Evolutionary conservation across 2,113 vertebrate genomes (phyloP).

Genomic region (Oreotrochilus melanogaster): DNA sequence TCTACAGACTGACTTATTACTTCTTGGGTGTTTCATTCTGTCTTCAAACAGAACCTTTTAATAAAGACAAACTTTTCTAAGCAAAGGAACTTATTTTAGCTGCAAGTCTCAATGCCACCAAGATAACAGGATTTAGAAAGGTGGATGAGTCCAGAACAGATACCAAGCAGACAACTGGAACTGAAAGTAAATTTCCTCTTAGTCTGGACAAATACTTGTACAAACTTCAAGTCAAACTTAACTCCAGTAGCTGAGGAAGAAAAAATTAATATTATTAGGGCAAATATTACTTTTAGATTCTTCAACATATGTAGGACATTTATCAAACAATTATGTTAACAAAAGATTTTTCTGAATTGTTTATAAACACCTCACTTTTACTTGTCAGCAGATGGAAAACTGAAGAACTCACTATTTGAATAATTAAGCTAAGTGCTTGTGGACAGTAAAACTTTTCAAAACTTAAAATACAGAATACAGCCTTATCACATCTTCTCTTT

Average conservation of each 20-base stretch:
- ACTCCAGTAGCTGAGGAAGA: conserved; percentile 60
- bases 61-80: background rate
- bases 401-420: background rate
- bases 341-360: background rate
- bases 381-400: background rate
- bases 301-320: background rate
- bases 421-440: background rate
- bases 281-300: background rate
- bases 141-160: background rate
- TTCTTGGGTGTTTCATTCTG: background rate
- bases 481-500: background rate
- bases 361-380: background rate
- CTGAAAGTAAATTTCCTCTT: conserved; percentile 50
- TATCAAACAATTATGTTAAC: background rate
- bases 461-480: background rate
- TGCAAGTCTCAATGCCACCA: background rate
- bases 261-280: conserved; percentile 53
- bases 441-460: background rate
- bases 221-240: conserved; percentile 58
- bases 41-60: background rate
- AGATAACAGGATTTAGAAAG: background rate
- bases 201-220: conserved; percentile 32
- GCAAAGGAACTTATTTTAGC: background rate
- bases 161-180: conserved; percentile 39
- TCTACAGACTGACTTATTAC: background rate